These are phyloP conservation scores for Pardalotus punctatus DNA, from an alignment of 2,113 vertebrate genomes.

Conservation along the genomic window DNA sequence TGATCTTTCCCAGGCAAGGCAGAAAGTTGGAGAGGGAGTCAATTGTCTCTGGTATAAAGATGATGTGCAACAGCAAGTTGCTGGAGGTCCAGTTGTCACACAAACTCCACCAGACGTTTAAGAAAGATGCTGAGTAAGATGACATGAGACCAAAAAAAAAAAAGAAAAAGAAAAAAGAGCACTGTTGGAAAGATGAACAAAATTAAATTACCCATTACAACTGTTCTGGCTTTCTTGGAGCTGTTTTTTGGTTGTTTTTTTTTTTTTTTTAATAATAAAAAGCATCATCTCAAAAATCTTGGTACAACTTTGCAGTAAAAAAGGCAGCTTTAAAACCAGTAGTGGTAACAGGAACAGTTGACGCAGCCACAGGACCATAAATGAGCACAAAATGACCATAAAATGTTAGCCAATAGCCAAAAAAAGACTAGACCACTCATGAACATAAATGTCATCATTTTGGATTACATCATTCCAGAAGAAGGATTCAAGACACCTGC, in stretches of 20 bases:
- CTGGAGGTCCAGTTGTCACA: neutral
- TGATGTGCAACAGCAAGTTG: neutral
- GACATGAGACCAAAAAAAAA: neutral
- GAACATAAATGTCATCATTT: neutral
- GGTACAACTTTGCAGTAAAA: neutral
- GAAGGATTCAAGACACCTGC: slow-evolving; percentile 1
- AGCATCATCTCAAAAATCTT: neutral
- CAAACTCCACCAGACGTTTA: neutral
- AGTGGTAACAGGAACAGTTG: neutral
- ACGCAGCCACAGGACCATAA: neutral
- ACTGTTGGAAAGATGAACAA: neutral
- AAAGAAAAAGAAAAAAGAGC: accelerated
- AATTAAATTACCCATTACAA: neutral
- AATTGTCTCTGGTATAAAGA: neutral
- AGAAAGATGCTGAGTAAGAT: slow-evolving; percentile 2
- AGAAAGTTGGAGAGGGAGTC: neutral
- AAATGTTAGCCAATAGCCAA: neutral
- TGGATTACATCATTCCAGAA: neutral
- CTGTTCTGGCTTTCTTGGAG: neutral
- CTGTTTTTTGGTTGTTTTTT: no score
- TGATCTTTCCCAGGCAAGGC: slow-evolving; percentile 42
- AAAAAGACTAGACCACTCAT: neutral
- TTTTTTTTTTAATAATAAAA: neutral
- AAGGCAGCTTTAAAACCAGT: neutral
- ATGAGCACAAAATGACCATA: neutral